Conservation (phyloP, 2,797 vertebrate genomes). For the Rhinophrynus dorsalis region DNA sequence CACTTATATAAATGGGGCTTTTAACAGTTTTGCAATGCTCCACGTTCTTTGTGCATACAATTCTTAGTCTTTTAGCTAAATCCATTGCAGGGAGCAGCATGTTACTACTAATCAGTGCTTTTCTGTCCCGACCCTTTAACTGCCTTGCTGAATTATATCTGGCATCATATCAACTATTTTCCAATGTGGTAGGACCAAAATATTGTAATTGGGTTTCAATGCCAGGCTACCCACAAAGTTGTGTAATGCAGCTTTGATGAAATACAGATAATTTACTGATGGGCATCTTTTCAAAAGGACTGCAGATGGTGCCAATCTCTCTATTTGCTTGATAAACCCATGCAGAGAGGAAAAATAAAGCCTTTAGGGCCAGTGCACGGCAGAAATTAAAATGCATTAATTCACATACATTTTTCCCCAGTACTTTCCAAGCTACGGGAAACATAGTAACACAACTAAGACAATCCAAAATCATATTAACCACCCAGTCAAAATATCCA, state of each 20-base stretch:
- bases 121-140: not conserved
- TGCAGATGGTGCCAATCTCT: conserved; percentile 41
- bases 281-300: conserved; percentile 37
- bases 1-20: too few relatives aligned
- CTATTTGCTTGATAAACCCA: conserved; percentile 44
- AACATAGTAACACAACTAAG: conserved; percentile 5
- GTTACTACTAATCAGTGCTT: not conserved
- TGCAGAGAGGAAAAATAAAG: not conserved
- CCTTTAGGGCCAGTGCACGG: conserved; percentile 17
- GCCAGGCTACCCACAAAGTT: conserved; percentile 30
- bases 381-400: conserved; percentile 25
- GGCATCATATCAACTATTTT: not conserved
- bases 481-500: conserved; percentile 42
- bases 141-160: conserved; percentile 10
- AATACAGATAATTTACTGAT: conserved; percentile 37
- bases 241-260: conserved; percentile 27
- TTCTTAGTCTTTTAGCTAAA: not conserved
- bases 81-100: not conserved
- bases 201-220: conserved; percentile 13
- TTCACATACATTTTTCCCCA: conserved; percentile 29
- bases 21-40: too few relatives aligned
- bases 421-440: conserved; percentile 11
- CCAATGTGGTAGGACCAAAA: conserved; percentile 26
- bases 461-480: conserved; percentile 39
- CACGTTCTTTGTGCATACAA: too few relatives aligned